Evolutionary conservation across 1,140 invertebrate genomes (phyloP).

Genomic region (Zaprionus nigranus): DNA sequence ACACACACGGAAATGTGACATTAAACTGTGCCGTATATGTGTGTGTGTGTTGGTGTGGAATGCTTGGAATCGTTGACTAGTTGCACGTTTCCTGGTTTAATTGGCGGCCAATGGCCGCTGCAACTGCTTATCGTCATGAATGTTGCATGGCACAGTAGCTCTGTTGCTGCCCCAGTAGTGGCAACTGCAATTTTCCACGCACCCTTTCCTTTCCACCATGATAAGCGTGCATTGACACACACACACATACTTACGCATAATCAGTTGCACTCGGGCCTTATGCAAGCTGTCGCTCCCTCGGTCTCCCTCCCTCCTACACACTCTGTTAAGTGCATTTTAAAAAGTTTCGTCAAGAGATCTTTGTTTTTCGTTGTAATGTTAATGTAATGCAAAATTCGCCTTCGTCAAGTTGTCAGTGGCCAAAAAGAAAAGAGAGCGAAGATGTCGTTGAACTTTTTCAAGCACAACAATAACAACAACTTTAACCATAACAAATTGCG

Average conservation of each 20-base stretch:
- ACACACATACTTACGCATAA: background rate
- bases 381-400: constrained; percentile 37
- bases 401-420: constrained; percentile 8
- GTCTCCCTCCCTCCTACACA: background rate
- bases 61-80: constrained; percentile 30
- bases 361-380: constrained; percentile 24
- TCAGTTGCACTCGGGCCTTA: constrained; percentile 5
- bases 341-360: constrained; percentile 30
- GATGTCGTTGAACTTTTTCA: constrained; percentile 64
- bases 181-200: constrained; percentile 17
- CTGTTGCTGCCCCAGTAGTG: constrained; percentile 13
- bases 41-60: constrained; percentile 22
- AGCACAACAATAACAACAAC: constrained; percentile 38
- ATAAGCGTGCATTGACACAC: constrained; percentile 41
- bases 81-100: constrained; percentile 47
- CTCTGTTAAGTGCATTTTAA: constrained; percentile 17
- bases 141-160: constrained; percentile 1
- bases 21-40: background rate
- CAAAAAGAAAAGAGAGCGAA: constrained; percentile 25
- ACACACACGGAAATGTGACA: background rate
- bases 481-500: constrained; percentile 31
- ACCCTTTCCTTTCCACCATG: constrained; percentile 1
- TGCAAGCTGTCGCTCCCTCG: background rate
- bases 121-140: constrained; percentile 17
- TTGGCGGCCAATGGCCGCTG: constrained; percentile 36